Evolutionary conservation across 53 echinoderm and acorn worm genomes (phyloP).

Genomic region (Hippasteria phrygiana): DNA sequence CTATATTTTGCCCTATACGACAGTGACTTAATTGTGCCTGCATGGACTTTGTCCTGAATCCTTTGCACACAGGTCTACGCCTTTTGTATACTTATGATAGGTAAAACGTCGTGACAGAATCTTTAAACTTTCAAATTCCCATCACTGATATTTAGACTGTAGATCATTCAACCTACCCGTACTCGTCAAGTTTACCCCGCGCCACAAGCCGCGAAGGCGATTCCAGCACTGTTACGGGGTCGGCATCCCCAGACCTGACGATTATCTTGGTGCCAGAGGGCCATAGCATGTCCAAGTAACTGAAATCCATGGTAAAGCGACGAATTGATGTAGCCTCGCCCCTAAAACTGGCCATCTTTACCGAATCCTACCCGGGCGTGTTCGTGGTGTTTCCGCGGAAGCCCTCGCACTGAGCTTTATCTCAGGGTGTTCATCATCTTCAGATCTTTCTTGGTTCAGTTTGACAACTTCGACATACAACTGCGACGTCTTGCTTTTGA

Average conservation of each 20-base stretch:
- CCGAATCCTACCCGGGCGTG: not conserved
- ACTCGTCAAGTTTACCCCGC: slow-evolving; percentile 51
- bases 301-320: slow-evolving; percentile 77
- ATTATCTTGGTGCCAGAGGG: slow-evolving; percentile 69
- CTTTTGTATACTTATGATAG: too few relatives aligned
- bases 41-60: too few relatives aligned
- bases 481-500: too few relatives aligned
- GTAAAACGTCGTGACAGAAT: too few relatives aligned
- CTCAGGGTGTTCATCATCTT: not conserved
- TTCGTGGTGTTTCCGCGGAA: too few relatives aligned
- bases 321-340: not conserved
- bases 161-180: slow-evolving; percentile 65
- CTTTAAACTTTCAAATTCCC: too few relatives aligned
- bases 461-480: too few relatives aligned
- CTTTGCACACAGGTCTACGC: too few relatives aligned
- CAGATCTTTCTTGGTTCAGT: not conserved
- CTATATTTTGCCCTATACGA: too few relatives aligned
- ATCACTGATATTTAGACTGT: too few relatives aligned
- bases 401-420: not conserved
- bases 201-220: slow-evolving; percentile 75
- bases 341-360: not conserved
- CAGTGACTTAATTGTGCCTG: too few relatives aligned
- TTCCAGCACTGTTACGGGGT: slow-evolving; percentile 67
- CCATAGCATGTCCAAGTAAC: slow-evolving; percentile 74
- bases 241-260: slow-evolving; percentile 68